Evolutionary conservation across 2,888 invertebrate genomes (phyloP).

Genomic region (Xanthorhoe spadicearia): DNA sequence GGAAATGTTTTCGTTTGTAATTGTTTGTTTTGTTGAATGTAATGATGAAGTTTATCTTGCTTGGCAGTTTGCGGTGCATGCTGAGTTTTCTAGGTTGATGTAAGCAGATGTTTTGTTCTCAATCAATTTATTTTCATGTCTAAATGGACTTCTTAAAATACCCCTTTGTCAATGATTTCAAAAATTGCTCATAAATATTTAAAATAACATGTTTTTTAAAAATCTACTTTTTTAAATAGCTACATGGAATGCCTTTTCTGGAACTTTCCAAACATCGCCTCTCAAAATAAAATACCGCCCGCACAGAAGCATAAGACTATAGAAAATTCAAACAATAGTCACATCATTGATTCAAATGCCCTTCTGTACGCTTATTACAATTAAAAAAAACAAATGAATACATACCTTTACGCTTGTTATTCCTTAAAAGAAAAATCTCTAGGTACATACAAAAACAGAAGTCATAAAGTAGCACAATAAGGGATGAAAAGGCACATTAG

Average conservation of each 20-base stretch:
- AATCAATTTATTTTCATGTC: too few species aligned
- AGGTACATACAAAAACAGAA: slow-evolving; percentile 40
- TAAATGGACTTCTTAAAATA: too few species aligned
- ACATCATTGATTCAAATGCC: slow-evolving; percentile 21
- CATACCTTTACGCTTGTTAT: slow-evolving; percentile 19
- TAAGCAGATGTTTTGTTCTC: neutral
- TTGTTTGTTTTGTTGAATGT: slow-evolving; percentile 45
- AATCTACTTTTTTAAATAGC: too few species aligned
- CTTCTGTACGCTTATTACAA: slow-evolving; percentile 5
- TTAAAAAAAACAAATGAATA: slow-evolving; percentile 15
- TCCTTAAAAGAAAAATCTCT: slow-evolving; percentile 17
- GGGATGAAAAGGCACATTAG: slow-evolving; percentile 53
- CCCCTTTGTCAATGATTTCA: too few species aligned
- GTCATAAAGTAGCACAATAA: slow-evolving; percentile 56
- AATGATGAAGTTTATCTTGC: slow-evolving; percentile 43
- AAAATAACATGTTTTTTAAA: too few species aligned
- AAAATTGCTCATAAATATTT: too few species aligned
- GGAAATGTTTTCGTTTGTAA: slow-evolving; percentile 47
- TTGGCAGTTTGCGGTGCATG: slow-evolving; percentile 25
- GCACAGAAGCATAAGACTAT: slow-evolving; percentile 22
- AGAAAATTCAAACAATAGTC: slow-evolving; percentile 24
- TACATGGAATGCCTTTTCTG: neutral
- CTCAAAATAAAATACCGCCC: slow-evolving; percentile 7
- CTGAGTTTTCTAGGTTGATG: slow-evolving; percentile 8
- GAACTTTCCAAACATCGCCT: slow-evolving; percentile 4